Evolutionary conservation across 2,797 vertebrate species (phyloP).

Genomic region (Serranus cabrilla): DNA sequence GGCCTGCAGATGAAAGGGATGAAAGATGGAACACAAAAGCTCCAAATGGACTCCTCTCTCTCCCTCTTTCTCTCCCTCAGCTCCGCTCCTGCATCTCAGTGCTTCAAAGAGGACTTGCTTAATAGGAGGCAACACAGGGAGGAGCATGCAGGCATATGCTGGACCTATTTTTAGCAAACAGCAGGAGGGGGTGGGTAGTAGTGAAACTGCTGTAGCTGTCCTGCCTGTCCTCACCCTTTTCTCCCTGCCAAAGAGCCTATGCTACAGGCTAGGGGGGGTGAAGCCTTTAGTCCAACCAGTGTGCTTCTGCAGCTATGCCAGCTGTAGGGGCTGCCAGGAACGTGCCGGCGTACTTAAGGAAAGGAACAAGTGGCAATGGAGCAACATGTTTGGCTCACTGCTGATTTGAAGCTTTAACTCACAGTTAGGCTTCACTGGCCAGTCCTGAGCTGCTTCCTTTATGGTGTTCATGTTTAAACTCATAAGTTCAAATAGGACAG

Average conservation of each 20-base stretch:
- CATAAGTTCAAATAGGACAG: not conserved
- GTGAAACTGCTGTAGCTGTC: conserved; percentile 67
- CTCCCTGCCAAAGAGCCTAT: conserved; percentile 54
- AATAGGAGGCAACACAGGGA: conserved; percentile 74
- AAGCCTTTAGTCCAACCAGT: conserved; percentile 58
- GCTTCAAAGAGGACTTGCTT: conserved; percentile 78
- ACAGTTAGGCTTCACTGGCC: not conserved
- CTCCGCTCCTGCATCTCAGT: conserved; percentile 57
- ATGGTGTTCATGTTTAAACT: not conserved
- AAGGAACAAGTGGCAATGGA: conserved; percentile 40
- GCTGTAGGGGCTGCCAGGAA: conserved; percentile 68
- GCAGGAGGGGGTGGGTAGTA: conserved; percentile 55
- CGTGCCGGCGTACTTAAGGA: conserved; percentile 54
- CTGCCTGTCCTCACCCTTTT: conserved; percentile 53
- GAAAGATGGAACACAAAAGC: conserved; percentile 62
- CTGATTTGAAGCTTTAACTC: conserved; percentile 18
- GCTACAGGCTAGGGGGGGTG: conserved; percentile 36
- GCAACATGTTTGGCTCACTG: conserved; percentile 41
- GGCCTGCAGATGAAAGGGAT: conserved; percentile 60
- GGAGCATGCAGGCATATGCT: conserved; percentile 73
- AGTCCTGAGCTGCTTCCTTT: not conserved
- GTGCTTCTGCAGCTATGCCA: conserved; percentile 55
- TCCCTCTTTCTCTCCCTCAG: conserved; percentile 4
- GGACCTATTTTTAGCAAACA: conserved; percentile 77
- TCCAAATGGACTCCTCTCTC: conserved; percentile 65